These are phyloP conservation scores for Carassius carassius DNA, from an alignment of 2,113 vertebrate genomes.

Conservation along the genomic window DNA sequence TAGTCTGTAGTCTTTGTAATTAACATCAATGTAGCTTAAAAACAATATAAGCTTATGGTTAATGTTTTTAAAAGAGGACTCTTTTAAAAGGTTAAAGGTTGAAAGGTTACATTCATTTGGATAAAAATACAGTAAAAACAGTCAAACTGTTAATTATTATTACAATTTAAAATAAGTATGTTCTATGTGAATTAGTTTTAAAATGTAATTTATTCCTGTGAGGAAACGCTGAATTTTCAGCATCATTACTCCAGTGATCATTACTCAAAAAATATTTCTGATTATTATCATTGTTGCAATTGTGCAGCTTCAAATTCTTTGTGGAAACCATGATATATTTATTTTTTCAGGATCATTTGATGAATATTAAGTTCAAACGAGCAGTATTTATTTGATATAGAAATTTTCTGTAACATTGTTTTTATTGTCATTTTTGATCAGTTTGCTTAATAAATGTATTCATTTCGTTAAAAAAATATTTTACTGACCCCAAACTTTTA, in stretches of 20 bases:
- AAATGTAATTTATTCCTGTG: neutral
- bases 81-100: too few species aligned
- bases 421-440: neutral
- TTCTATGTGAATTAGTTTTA: neutral
- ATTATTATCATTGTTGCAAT: neutral
- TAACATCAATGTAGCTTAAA: neutral
- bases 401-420: neutral
- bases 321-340: too few species aligned
- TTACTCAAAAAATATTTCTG: neutral
- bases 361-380: too few species aligned
- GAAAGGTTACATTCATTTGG: too few species aligned
- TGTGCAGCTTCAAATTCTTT: too few species aligned
- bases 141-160: neutral
- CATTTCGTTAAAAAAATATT: too few species aligned
- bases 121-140: too few species aligned
- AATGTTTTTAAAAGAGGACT: neutral
- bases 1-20: neutral
- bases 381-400: neutral
- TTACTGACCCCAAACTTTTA: too few species aligned
- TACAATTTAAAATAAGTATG: neutral
- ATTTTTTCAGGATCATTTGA: too few species aligned
- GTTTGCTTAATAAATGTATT: neutral
- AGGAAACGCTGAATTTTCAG: neutral
- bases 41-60: neutral
- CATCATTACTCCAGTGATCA: neutral